Base-by-base conservation (phyloP, 1,140 invertebrate genomes). In the Bradysia coprophila region DNA sequence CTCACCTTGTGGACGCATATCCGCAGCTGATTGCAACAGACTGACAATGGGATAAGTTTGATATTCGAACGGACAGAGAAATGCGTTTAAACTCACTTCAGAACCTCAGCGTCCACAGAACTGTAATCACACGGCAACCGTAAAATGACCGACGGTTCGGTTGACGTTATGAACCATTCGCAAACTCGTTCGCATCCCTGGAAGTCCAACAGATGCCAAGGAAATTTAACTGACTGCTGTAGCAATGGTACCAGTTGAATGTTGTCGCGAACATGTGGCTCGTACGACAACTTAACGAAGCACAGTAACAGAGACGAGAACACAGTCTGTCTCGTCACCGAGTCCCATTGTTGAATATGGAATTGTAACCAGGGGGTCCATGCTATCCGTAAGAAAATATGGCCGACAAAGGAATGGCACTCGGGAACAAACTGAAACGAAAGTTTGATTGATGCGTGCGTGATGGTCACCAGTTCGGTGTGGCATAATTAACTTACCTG, bases 101-200 rank as follows among this genome's bases (percentile, higher is more conserved):
- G 50, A 9, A 68, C 53, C 33, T 57, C 53, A 40, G 58, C 57
- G 50, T 68, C 66, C 22, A 64, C 53, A 44, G 66, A 52, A 38
- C 56, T 54, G 16, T 43, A 59, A 37, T 63, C 49, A 10, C 52
- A 46, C 39, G 64, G 61, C 20, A 53, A 47, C 47, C 58, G 60
- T 11, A 86, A 62, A 23, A 84, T 68, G 46, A 81, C 76, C 42
- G 67, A 61, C 0, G 80, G 73, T 62, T 87, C 79, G 56, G 75
- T 78, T 38, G 74, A 77, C 67, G 77, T 78, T 2, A 84, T 70
- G 46, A 81, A 78, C 80, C 80, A 85, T 51, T 80, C 80, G 41
- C 81, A 66, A 16, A 81, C 65, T 40, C 73, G 68, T 50, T 82
- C 76, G 46, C 76, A 75, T 20, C 68, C 67, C 9, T 59, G 56